A percentile compares a stretch with the other conserved stretches of the same genome.
Conservation (phyloP, 1,140 invertebrate genomes). For the Samia ricini region DNA sequence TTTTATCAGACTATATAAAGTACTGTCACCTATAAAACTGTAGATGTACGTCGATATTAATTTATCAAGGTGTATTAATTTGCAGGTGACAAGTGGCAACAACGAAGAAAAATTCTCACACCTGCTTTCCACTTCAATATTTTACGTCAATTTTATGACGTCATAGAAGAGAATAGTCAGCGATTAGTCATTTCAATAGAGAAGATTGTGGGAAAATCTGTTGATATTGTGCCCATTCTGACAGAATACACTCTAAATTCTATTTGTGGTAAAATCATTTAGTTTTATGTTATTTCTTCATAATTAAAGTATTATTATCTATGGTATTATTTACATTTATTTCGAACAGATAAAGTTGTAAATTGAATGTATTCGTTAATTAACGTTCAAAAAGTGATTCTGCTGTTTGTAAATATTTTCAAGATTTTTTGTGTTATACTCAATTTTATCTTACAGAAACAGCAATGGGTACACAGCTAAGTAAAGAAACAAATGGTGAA, state of each 20-base stretch:
- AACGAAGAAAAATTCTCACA: slow-evolving; percentile 88
- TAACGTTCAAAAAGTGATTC: no score
- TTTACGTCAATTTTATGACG: slow-evolving; percentile 85
- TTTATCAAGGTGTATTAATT: not conserved
- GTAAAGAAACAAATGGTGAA: slow-evolving; percentile 39
- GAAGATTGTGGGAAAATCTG: slow-evolving; percentile 41
- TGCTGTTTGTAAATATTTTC: no score
- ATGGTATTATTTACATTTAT: not conserved
- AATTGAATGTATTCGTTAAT: not conserved
- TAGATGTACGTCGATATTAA: no score
- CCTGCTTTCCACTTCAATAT: slow-evolving; percentile 95
- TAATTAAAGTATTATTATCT: not conserved
- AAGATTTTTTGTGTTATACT: not conserved
- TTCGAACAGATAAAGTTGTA: not conserved
- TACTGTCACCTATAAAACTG: no score
- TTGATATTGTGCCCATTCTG: slow-evolving; percentile 83
- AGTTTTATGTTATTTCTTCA: slow-evolving; percentile 18
- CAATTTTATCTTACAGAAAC: slow-evolving; percentile 46
- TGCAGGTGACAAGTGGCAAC: slow-evolving; percentile 87
- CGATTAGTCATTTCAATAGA: slow-evolving; percentile 49
- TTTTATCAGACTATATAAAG: no score
- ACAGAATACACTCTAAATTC: slow-evolving; percentile 86
- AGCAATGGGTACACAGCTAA: slow-evolving; percentile 70
- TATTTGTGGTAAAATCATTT: slow-evolving; percentile 48
- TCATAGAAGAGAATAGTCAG: slow-evolving; percentile 68